These are phyloP conservation scores for Nyctereutes procyonoides DNA, from an alignment of 2,113 vertebrate genomes.

Conservation along the genomic window DNA sequence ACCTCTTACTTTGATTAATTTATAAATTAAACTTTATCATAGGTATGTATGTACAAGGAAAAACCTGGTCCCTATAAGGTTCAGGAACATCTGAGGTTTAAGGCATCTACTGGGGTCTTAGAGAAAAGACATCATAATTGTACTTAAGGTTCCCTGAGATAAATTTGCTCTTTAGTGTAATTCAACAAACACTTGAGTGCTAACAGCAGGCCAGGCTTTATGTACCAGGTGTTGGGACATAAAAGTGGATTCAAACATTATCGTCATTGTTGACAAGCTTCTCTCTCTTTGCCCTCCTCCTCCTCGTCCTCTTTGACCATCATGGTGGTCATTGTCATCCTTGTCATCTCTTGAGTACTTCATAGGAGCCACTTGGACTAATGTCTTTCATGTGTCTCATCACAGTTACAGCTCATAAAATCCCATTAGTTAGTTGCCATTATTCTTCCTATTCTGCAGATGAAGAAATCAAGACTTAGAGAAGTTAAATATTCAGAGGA, in stretches of 20 bases:
- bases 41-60: no score
- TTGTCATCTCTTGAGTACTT: not conserved
- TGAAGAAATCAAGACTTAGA: conserved; percentile 8
- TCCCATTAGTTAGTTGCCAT: not conserved
- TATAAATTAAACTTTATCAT: not conserved
- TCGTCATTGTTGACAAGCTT: not conserved
- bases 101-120: not conserved
- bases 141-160: not conserved
- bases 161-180: conserved; percentile 26
- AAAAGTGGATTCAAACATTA: not conserved
- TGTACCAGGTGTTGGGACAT: not conserved
- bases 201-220: not conserved
- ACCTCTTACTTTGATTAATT: not conserved
- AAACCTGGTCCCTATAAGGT: not conserved
- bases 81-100: not conserved
- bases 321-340: not conserved
- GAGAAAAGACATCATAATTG: not conserved
- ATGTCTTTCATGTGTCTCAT: not conserved
- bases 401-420: not conserved
- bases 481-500: not conserved
- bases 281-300: not conserved
- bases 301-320: not conserved
- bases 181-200: not conserved
- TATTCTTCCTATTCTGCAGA: not conserved
- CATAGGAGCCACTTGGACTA: not conserved